Evolutionary conservation across 2,888 invertebrate species (phyloP).

Genomic region (Thereva nobilitata): DNA sequence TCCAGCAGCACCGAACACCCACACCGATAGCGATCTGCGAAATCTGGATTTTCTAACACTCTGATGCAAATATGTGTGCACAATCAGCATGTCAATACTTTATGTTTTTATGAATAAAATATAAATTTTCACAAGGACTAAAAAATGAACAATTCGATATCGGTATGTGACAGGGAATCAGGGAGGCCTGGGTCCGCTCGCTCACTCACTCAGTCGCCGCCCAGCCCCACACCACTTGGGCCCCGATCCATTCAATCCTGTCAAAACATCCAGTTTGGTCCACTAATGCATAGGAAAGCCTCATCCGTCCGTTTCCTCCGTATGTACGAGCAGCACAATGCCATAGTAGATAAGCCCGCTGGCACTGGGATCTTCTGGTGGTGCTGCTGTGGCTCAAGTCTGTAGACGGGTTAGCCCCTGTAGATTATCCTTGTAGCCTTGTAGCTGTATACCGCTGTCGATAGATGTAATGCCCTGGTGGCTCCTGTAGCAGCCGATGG

Average conservation of each 20-base stretch:
- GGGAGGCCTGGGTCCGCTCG: slow-evolving; percentile 12
- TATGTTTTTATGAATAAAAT: slow-evolving; percentile 31
- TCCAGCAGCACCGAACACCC: no score
- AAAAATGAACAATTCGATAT: slow-evolving; percentile 28
- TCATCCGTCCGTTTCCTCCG: slow-evolving; percentile 16
- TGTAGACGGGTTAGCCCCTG: slow-evolving; percentile 25
- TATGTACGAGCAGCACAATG: slow-evolving; percentile 18
- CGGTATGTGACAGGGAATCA: slow-evolving; percentile 11
- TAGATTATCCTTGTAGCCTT: slow-evolving; percentile 11
- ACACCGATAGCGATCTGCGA: no score
- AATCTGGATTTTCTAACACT: not conserved
- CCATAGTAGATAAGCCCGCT: slow-evolving; percentile 27
- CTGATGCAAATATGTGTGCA: not conserved
- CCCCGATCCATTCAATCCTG: slow-evolving; percentile 24
- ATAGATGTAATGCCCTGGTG: slow-evolving; percentile 21
- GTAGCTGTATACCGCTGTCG: slow-evolving; percentile 13
- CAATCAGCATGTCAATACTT: slow-evolving; percentile 25
- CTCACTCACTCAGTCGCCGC: no score
- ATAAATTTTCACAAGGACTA: slow-evolving; percentile 30
- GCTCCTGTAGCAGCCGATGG: slow-evolving; percentile 33
- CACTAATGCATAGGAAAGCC: slow-evolving; percentile 30
- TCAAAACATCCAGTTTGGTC: slow-evolving; percentile 31
- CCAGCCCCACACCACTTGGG: no score
- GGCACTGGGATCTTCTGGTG: slow-evolving; percentile 11
- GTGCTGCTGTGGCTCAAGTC: slow-evolving; percentile 19